Evolutionary conservation across 1,140 invertebrate genomes (phyloP), one percentile per base, ranked within the genome.

Genomic region (Cataglyphis hispanica): DNA sequence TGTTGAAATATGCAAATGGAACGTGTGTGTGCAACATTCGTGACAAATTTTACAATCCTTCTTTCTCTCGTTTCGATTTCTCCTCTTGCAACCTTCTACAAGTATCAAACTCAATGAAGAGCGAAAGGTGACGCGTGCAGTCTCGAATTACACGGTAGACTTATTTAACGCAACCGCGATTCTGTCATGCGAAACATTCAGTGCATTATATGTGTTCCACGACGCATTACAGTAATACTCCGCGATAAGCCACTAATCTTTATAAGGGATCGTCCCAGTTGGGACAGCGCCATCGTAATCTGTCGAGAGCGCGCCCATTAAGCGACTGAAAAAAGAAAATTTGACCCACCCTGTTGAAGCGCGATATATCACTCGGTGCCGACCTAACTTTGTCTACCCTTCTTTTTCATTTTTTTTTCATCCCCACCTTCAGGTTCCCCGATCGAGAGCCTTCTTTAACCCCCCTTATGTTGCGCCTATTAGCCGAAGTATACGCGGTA

Each of bases 221-320:
- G 87, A 64, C 76, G 87, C 87, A 88, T 91, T 91, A 86, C 88
- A 78, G 87, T 91, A 91, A 92, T 93, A 89, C 90, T 89, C 86
- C 76, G 80, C 92, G 92, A 92, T 94, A 93, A 94, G 91, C 92
- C 92, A 91, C 93, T 93, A 94, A 94, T 94, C 92, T 93, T 90
- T 89, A 90, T 89, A 89, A 90, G 89, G 88, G 90, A 88, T 83
- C 84, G 85, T 90, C 88, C 89, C 89, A 90, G 88, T 92, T 91
- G 93, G 92, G 86, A 91, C 89, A 89, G 86, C 64, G 74, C 83
- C 83, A 84, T 87, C 88, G 90, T 93, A 94, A 93, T 93, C 93
- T 92, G 92, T 89, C 89, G 88, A 91, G 90, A 92, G 93, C 89
- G 85, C 84, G 84, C 67, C 93, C 91, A 93, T 94, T 93, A 94